Base-by-base conservation (phyloP, 2,113 vertebrate genomes). In the Bufo bufo region DNA sequence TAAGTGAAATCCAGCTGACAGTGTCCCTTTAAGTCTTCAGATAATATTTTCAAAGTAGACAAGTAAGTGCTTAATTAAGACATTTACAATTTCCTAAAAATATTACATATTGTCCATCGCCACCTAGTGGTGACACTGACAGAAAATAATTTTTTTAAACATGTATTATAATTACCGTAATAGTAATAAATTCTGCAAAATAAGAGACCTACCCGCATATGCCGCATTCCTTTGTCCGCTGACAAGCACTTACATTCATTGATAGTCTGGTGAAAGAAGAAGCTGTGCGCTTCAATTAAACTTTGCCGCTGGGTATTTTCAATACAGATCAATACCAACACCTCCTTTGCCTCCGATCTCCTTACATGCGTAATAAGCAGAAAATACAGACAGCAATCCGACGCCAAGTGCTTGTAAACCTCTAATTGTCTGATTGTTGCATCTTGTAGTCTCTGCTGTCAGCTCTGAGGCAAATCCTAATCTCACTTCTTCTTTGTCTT, bases 281-380 rank as follows among this genome's bases (percentile, higher is more conserved):
- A 77, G 52, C 58, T 77, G 85, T 63, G 74, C 19, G 4, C 58
- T 78, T 86, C 58, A 86, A 86, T 78, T 77, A 65, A 77, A 86
- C 58, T 78, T 86, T 77, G 74, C 72, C 65, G 54, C 54, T 33
- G 74, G 84, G 74, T 11, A 61, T 78, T 77, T 81, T 59, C 85
- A 81, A 58, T 79, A 87, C 33, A 16, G 77, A 87, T 87, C 85
- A 33, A 87, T 87, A 81, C 47, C 2, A 54, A 20, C 75, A 12
- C 14, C 63, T 52, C 33, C 65, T 71, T 16, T 66, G 74, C 61
- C 56, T 7, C 54, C 74, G 33, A 63, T 77, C 74, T 23, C 52
- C 45, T 3, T n/a, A n/a, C 43, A 45, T 47, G 52, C 50, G 45
- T 33, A 54, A 86, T 54, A 80, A 87, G 77, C 63, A 56, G 71